phyloP scores from a whole-genome alignment of 1,140 invertebrate species.

The Melitaea cinxia region DNA sequence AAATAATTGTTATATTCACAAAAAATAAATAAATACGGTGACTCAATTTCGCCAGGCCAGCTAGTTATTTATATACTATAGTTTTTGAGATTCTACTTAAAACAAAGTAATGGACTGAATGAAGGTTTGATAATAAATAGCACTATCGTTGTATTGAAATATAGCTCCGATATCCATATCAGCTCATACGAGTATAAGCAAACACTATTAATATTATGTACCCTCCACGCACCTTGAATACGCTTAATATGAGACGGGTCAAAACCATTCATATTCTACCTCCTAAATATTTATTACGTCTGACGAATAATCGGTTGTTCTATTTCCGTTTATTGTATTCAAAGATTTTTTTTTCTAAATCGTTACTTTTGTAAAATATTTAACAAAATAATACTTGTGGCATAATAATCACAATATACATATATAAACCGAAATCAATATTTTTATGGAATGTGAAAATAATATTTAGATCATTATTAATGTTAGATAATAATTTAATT shows the following conservation, averaged over 20 bases:
- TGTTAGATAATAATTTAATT: too few relatives aligned
- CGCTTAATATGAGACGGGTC: slow-evolving; percentile 50
- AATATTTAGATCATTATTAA: too few relatives aligned
- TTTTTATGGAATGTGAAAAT: too few relatives aligned
- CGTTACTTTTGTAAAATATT: background rate
- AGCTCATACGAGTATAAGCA: background rate
- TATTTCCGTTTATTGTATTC: slow-evolving; percentile 36
- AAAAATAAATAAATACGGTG: too few relatives aligned
- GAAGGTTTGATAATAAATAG: background rate
- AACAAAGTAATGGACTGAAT: background rate
- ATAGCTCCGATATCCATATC: background rate
- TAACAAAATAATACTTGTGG: background rate
- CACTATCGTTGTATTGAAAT: background rate
- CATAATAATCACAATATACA: too few relatives aligned
- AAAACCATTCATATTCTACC: slow-evolving; percentile 55
- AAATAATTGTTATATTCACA: too few relatives aligned
- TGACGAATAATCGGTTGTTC: slow-evolving; percentile 42
- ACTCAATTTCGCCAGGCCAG: too few relatives aligned
- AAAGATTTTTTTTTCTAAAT: slow-evolving; percentile 8
- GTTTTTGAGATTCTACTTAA: too few relatives aligned
- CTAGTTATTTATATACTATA: too few relatives aligned
- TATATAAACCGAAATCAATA: too few relatives aligned
- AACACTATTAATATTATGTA: slow-evolving; percentile 42
- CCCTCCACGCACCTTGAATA: slow-evolving; percentile 44
- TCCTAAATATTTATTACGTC: slow-evolving; percentile 62